Percentiles rank a stretch among this genome's conserved stretches.
Conservation (phyloP, 2,888 invertebrate species). For the Tillus elongatus region DNA sequence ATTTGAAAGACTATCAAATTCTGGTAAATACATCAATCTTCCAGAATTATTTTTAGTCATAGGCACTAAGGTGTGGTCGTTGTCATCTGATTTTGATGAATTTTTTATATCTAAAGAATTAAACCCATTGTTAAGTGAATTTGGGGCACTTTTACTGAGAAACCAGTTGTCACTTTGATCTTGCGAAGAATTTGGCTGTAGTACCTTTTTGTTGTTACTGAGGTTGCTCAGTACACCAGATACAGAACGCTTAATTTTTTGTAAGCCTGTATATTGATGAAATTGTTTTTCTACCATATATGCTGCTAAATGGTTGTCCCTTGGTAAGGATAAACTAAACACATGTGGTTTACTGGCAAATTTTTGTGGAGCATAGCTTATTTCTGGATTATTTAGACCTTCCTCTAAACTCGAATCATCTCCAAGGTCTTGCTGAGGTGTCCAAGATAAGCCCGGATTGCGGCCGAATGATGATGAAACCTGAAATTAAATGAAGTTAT, state of each 20-base stretch:
- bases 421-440: slow-evolving; percentile 78
- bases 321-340: slow-evolving; percentile 67
- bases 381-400: slow-evolving; percentile 25
- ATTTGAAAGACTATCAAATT: slow-evolving; percentile 23
- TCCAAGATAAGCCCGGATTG: slow-evolving; percentile 51
- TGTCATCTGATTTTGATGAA: slow-evolving; percentile 25
- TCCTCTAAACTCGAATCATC: slow-evolving; percentile 39
- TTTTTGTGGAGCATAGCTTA: slow-evolving; percentile 21
- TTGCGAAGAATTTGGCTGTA: slow-evolving; percentile 25
- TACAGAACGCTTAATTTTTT: slow-evolving; percentile 62
- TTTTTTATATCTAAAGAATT: slow-evolving; percentile 34
- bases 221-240: slow-evolving; percentile 46
- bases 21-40: slow-evolving; percentile 73
- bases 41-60: slow-evolving; percentile 43
- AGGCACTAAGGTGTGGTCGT: slow-evolving; percentile 26
- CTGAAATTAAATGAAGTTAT: slow-evolving; percentile 13
- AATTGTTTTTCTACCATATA: slow-evolving; percentile 38
- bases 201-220: slow-evolving; percentile 23
- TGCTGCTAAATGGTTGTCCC: slow-evolving; percentile 49
- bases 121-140: slow-evolving; percentile 58
- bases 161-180: slow-evolving; percentile 65
- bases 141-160: slow-evolving; percentile 69
- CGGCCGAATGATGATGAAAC: slow-evolving; percentile 13
- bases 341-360: slow-evolving; percentile 42
- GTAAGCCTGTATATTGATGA: slow-evolving; percentile 34